Conservation (phyloP, 2,797 vertebrate species). For the Aeoliscus strigatus region DNA sequence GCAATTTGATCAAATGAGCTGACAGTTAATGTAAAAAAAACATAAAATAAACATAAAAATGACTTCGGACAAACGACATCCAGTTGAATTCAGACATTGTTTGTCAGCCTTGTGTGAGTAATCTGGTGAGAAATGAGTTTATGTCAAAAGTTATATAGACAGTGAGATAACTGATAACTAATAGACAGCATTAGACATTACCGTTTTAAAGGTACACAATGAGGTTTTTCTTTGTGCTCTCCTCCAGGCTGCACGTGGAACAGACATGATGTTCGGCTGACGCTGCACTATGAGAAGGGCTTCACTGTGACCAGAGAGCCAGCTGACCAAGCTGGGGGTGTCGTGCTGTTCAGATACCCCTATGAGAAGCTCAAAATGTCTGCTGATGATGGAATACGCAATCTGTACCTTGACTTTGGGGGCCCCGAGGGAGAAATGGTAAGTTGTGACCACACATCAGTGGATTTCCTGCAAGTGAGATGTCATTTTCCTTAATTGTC, state of each 20-base stretch:
- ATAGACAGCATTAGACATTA: no score
- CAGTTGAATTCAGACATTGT: neutral
- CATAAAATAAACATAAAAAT: no score
- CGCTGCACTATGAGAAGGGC: slow-evolving; percentile 89
- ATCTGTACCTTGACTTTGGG: slow-evolving; percentile 93
- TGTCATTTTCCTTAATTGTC: no score
- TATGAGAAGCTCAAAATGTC: slow-evolving; percentile 94
- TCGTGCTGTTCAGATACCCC: slow-evolving; percentile 84
- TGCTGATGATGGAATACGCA: slow-evolving; percentile 86
- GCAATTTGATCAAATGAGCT: slow-evolving; percentile 21
- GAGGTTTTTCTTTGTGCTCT: neutral
- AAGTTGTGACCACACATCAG: slow-evolving; percentile 10
- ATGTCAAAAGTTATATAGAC: no score
- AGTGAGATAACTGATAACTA: no score
- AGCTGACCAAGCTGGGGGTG: slow-evolving; percentile 64
- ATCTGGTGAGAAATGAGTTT: no score
- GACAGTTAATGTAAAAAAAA: no score
- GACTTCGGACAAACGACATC: no score
- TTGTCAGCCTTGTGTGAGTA: neutral
- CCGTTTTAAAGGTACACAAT: no score
- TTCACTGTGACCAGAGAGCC: slow-evolving; percentile 82
- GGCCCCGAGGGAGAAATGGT: slow-evolving; percentile 96
- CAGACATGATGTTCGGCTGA: slow-evolving; percentile 83
- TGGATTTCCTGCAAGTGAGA: no score
- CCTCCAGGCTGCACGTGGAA: slow-evolving; percentile 82